phyloP scores from a whole-genome alignment of 2,888 invertebrate genomes.

The Stegana nigrithorax region DNA sequence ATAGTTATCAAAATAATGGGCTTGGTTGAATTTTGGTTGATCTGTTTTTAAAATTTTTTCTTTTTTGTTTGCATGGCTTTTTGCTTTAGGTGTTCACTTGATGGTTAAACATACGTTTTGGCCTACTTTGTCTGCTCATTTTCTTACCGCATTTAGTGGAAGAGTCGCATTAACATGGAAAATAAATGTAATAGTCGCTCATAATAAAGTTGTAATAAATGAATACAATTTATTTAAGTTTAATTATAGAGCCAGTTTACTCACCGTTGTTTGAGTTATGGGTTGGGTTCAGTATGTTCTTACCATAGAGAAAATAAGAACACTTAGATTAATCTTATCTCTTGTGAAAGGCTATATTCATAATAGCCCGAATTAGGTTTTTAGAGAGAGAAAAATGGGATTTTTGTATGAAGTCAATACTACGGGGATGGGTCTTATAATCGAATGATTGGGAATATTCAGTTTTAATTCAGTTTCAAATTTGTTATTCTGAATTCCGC shows the following conservation, averaged over 20 bases:
- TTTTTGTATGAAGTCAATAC: no score
- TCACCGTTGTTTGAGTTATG: background rate
- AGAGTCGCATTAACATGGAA: background rate
- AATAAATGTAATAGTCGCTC: slow-evolving; percentile 31
- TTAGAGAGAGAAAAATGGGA: no score
- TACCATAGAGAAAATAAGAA: no score
- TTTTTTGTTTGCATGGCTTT: background rate
- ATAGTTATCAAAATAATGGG: slow-evolving; percentile 57
- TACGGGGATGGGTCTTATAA: no score
- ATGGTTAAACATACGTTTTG: background rate
- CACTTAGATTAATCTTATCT: no score
- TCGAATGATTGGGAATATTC: no score
- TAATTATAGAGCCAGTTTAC: slow-evolving; percentile 43
- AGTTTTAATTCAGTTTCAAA: no score
- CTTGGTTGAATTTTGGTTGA: slow-evolving; percentile 38
- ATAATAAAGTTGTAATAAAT: slow-evolving; percentile 62
- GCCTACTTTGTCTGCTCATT: slow-evolving; percentile 5
- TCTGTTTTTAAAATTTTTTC: no score
- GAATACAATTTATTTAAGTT: slow-evolving; percentile 58
- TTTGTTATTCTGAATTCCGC: no score
- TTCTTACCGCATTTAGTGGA: background rate
- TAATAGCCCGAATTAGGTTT: no score
- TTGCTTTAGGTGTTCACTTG: background rate
- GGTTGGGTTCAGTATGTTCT: no score
- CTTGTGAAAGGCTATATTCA: no score